Percentiles rank a stretch among this genome's conserved stretches.
These are phyloP conservation scores for Slavum lentiscoides DNA, from an alignment of 2,888 invertebrate genomes.

Conservation along the genomic window DNA sequence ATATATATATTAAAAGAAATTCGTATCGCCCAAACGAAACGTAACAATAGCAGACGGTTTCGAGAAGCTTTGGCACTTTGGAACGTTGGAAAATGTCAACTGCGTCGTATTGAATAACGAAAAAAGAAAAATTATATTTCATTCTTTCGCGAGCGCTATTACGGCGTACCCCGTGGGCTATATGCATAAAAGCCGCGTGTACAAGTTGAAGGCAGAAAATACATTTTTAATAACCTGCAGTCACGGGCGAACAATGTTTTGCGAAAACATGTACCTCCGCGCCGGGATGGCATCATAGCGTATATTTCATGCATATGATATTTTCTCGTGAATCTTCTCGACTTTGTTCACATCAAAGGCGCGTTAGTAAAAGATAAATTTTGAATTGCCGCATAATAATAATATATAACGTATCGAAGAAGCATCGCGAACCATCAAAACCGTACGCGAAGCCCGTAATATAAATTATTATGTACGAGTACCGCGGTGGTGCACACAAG, in stretches of 20 bases:
- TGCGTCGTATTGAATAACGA: too few relatives aligned
- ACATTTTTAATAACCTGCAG: constrained; percentile 25
- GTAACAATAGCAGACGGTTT: background rate
- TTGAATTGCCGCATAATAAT: background rate
- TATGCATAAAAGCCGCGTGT: background rate
- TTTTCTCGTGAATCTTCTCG: background rate
- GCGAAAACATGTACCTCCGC: background rate
- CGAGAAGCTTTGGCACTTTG: background rate
- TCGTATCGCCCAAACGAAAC: too few relatives aligned
- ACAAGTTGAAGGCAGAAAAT: background rate
- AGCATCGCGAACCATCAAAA: background rate
- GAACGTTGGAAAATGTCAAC: too few relatives aligned
- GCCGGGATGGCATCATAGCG: background rate
- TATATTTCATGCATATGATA: background rate
- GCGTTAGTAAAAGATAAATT: background rate
- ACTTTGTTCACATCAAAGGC: constrained; percentile 20
- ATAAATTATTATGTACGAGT: background rate
- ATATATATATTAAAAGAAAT: too few relatives aligned
- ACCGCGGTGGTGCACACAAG: background rate
- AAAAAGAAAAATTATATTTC: too few relatives aligned
- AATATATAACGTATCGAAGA: background rate
- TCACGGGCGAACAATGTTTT: constrained; percentile 13
- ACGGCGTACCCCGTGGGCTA: too few relatives aligned
- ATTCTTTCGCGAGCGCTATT: too few relatives aligned
- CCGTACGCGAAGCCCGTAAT: background rate